Evolutionary conservation across 2,797 vertebrate species (phyloP).

Genomic region (Masticophis lateralis): DNA sequence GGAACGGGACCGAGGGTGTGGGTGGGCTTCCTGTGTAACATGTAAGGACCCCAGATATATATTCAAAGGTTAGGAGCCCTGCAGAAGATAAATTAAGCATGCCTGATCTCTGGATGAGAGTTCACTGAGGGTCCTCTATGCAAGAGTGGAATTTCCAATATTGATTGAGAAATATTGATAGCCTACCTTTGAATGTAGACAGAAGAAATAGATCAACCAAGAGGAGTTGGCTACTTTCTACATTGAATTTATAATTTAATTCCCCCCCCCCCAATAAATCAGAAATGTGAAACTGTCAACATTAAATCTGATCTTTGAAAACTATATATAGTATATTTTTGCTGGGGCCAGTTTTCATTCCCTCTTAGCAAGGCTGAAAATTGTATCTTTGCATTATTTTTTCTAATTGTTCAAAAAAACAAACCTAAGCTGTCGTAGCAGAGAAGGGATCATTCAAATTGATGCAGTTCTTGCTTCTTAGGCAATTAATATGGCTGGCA

Average conservation of each 20-base stretch:
- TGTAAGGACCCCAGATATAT: not conserved
- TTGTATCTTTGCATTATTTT: not conserved
- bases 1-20: not conserved
- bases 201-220: not conserved
- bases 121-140: too few relatives aligned
- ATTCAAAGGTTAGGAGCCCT: not conserved
- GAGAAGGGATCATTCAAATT: not conserved
- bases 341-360: not conserved
- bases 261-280: not conserved
- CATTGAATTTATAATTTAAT: not conserved
- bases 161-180: not conserved
- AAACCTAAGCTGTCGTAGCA: not conserved
- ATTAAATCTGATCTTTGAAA: not conserved
- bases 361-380: not conserved
- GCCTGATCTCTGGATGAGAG: not conserved
- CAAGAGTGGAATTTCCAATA: not conserved
- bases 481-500: slow-evolving; percentile 77
- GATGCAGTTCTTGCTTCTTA: slow-evolving; percentile 52
- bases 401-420: not conserved
- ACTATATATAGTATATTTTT: not conserved
- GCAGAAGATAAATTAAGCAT: not conserved
- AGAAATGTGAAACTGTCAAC: not conserved
- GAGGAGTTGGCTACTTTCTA: not conserved
- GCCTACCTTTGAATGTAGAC: not conserved
- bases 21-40: not conserved